Evolutionary conservation across 2,797 vertebrate species (phyloP), one percentile per base, ranked within the genome.

Genomic region (Xiphophorus birchmanni): DNA sequence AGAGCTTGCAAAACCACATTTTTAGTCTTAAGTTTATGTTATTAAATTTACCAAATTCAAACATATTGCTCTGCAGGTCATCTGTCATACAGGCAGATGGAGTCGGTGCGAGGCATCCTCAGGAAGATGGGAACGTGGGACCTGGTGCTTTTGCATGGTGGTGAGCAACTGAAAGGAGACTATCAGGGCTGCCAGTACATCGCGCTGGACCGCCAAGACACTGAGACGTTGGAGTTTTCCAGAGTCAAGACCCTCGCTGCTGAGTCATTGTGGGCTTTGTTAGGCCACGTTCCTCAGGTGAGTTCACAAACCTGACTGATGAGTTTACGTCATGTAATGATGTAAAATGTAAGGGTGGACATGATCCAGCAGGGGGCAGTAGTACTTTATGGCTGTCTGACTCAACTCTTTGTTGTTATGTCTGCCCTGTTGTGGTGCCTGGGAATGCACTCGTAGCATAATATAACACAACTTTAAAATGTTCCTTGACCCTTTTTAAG

Each of bases 31-130:
- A 26, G 21, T 1, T 71, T n/a, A 26, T n/a, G 11, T 15, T 40
- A 13, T 71, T n/a, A 42, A 26, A 71, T 44, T 26, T 0, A 6
- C 12, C 4, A 44, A 82, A 26, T 52, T 40, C 44, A 5, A 3
- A 26, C 21, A 42, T 76, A 54, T 32, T 44, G 10, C 74, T 65
- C 78, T 82, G 71, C 85, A 96, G 96, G 96, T 88, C 94, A 94
- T 86, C 90, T 96, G 92, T 96, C 96, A 0, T 96, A 95, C 90
- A 83, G 87, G 45, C 95, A 96, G 92, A 93, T 96, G 90, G 91
- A 89, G 48, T 91, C 89, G 0, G 91, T 90, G 77, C 91, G 90
- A 72, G 91, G 87, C 50, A 85, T 93, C 73, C 91, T 96, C 78
- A 82, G 80, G 74, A 85, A 75, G 48, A 88, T 95, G 84, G 95